Evolutionary conservation across 2,797 vertebrate species (phyloP).

Genomic region (Australoheros facetus): DNA sequence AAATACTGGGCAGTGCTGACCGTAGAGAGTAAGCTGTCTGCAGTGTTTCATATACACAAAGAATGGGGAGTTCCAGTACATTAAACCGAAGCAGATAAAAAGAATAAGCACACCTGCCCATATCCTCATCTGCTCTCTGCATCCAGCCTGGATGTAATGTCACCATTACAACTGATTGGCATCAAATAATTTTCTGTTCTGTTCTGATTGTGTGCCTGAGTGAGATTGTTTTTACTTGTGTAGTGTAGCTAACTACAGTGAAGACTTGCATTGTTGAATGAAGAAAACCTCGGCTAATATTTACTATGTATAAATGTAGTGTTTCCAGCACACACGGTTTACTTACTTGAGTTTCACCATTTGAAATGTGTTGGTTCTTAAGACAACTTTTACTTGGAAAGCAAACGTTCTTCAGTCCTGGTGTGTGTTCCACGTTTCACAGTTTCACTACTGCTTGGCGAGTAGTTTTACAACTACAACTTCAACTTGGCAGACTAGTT

Average conservation of each 20-base stretch:
- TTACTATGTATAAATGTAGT: too few relatives aligned
- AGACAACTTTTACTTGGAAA: background rate
- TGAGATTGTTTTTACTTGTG: background rate
- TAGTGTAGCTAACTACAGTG: background rate
- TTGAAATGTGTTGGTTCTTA: background rate
- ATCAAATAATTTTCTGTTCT: background rate
- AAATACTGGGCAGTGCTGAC: constrained; percentile 42
- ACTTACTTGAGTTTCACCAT: background rate
- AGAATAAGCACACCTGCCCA: background rate
- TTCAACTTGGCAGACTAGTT: background rate
- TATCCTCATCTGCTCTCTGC: constrained; percentile 3
- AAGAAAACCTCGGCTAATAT: too few relatives aligned
- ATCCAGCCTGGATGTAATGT: background rate
- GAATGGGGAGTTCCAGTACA: background rate
- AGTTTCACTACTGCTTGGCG: background rate
- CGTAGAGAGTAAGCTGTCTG: constrained; percentile 6
- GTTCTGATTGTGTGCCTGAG: background rate
- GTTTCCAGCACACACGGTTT: background rate
- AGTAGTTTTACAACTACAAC: background rate
- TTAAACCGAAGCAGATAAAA: background rate
- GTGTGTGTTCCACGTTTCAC: background rate
- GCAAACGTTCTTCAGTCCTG: background rate
- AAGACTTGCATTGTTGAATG: background rate
- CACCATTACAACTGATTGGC: background rate
- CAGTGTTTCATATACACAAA: constrained; percentile 27